Base-by-base conservation (phyloP, 2,888 invertebrate genomes). In the Baronia brevicornis region DNA sequence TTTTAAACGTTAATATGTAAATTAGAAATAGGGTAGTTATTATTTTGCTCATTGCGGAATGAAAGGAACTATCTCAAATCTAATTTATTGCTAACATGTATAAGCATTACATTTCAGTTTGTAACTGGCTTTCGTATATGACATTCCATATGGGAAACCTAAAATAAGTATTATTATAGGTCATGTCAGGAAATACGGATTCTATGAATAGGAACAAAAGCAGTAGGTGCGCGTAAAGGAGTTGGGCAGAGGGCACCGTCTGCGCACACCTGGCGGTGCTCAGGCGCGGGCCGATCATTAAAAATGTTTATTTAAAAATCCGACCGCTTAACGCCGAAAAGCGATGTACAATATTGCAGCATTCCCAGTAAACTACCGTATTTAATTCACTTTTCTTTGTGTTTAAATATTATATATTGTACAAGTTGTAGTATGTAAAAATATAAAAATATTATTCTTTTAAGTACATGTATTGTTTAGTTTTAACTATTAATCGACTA, bases 241-340 rank as follows among this genome's bases (percentile, higher is more conserved):
- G 49, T 51, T 54, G 51, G 48, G 51, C 49, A 60, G 51, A 60
- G 51, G 61, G 53, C 51, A 61, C 79, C 80, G 75, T 71, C 66
- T 84, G 84, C 69, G 68, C 58, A 63, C 84, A 84, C 84, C 84
- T 80, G 82, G 82, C 70, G 40, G 43, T 38, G 61, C 48, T 53
- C 68, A 60, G 58, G 68, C 74, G 72, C 72, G 77, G 68, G 69
- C 66, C 75, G 84, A 80, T 82, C 84, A 80, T 84, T 84, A 84
- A 84, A 84, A 80, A 77, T 84, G 84, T 84, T 84, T 84, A 84
- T 84, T 84, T 84, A 84, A 84, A 84, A 84, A 80, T 84, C 78
- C 79, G 65, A 82, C 80, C 79, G 84, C 82, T 80, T 79, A 79
- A 67, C 73, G 65, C 62, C 58, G 65, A 58, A 51, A 46, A 40